These are phyloP conservation scores for Idaea aversata DNA, from an alignment of 2,888 invertebrate genomes.

Conservation along the genomic window DNA sequence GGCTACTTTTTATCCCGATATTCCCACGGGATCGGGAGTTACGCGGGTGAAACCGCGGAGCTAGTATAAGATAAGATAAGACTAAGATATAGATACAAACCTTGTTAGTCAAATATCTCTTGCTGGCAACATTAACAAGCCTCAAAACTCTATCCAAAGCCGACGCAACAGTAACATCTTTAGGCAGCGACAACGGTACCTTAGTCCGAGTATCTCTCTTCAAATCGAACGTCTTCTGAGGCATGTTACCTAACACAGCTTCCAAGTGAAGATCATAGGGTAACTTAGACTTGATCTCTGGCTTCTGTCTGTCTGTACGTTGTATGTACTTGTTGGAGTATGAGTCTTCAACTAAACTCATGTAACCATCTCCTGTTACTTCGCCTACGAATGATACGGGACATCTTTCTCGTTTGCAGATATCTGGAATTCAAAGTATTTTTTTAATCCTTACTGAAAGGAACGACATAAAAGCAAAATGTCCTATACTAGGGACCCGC, in stretches of 20 bases:
- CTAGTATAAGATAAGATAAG: no score
- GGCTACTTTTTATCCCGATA: no score
- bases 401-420: conserved; percentile 94
- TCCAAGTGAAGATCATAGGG: conserved; percentile 95
- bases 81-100: conserved; percentile 53
- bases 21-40: no score
- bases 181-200: conserved; percentile 77
- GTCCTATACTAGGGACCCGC: no score
- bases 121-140: conserved; percentile 95
- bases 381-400: conserved; percentile 95
- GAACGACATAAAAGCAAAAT: no score
- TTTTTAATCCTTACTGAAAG: no score
- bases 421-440: conserved; percentile 60
- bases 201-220: conserved; percentile 71
- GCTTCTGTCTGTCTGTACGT: conserved; percentile 60
- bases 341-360: conserved; percentile 84
- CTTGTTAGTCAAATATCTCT: conserved; percentile 97
- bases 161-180: conserved; percentile 80
- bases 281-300: conserved; percentile 64
- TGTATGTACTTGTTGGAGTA: conserved; percentile 58
- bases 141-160: conserved; percentile 90
- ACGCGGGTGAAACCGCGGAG: no score
- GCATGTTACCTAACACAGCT: conserved; percentile 84
- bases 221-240: conserved; percentile 82
- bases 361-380: conserved; percentile 92